These are phyloP conservation scores for Chrysocyon brachyurus DNA, from an alignment of 2,797 vertebrate genomes.

Conservation along the genomic window DNA sequence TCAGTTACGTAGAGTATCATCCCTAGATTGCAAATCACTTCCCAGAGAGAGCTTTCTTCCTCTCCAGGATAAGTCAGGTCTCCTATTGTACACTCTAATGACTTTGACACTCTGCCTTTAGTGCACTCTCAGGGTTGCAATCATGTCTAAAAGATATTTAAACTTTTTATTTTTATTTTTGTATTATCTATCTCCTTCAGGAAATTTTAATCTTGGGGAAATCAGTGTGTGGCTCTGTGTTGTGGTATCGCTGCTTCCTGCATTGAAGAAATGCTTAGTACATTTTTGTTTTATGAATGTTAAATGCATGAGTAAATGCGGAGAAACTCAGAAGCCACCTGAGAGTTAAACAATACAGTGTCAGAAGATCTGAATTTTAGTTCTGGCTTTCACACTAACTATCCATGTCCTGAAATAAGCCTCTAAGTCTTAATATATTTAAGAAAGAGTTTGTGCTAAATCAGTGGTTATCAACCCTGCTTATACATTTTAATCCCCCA, in stretches of 20 bases:
- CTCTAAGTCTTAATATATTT: slow-evolving; percentile 40
- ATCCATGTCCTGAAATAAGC: background rate
- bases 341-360: background rate
- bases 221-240: background rate
- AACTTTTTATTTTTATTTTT: background rate
- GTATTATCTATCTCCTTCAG: background rate
- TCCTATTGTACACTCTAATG: background rate
- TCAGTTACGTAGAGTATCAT: background rate
- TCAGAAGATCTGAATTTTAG: background rate
- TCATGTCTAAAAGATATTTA: background rate
- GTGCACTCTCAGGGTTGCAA: rapidly evolving
- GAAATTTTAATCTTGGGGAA: background rate
- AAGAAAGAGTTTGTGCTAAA: background rate
- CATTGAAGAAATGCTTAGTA: background rate
- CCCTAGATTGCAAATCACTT: background rate
- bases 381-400: background rate
- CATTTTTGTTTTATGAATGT: background rate
- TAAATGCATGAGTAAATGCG: background rate
- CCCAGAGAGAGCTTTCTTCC: background rate
- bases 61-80: background rate
- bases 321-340: background rate
- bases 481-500: background rate
- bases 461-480: slow-evolving; percentile 20
- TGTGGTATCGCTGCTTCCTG: background rate
- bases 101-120: background rate